Conservation (phyloP, 2,888 invertebrate genomes). For the Myathropa florea region DNA sequence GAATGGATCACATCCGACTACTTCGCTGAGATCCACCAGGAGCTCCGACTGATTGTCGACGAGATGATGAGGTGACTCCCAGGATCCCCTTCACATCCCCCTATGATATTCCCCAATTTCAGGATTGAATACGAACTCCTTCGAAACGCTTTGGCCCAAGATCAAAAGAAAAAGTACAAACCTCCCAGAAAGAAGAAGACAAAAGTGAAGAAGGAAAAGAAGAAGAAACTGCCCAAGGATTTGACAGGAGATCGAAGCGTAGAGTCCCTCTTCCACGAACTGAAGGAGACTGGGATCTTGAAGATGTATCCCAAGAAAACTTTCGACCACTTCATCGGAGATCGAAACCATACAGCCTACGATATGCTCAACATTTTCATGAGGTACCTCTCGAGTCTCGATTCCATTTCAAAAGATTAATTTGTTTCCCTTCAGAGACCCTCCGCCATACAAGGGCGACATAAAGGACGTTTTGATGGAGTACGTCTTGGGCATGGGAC, state of each 20-base stretch:
- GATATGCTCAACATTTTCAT: slow-evolving; percentile 75
- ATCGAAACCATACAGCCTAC: slow-evolving; percentile 83
- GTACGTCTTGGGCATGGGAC: slow-evolving; percentile 80
- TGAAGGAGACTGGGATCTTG: slow-evolving; percentile 82
- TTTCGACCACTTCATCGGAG: slow-evolving; percentile 85
- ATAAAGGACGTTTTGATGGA: slow-evolving; percentile 82
- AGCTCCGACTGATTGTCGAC: slow-evolving; percentile 82
- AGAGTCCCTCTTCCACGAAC: slow-evolving; percentile 86
- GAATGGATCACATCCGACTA: slow-evolving; percentile 81
- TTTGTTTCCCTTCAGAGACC: slow-evolving; percentile 73
- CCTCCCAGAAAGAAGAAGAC: slow-evolving; percentile 73
- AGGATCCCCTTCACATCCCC: background rate
- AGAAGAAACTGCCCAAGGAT: slow-evolving; percentile 81
- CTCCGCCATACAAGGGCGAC: slow-evolving; percentile 82
- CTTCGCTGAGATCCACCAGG: slow-evolving; percentile 81
- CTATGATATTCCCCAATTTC: background rate
- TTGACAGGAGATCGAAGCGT: slow-evolving; percentile 83
- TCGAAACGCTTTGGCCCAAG: slow-evolving; percentile 80
- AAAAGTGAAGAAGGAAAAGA: too few relatives aligned
- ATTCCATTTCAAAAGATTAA: background rate
- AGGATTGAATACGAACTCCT: slow-evolving; percentile 79
- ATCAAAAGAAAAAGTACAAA: slow-evolving; percentile 76
- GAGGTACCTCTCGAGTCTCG: slow-evolving; percentile 10
- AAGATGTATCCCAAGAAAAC: slow-evolving; percentile 82
- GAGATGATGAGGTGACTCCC: slow-evolving; percentile 78